These are phyloP conservation scores for Lacerta agilis DNA, from an alignment of 2,797 vertebrate genomes.

Conservation along the genomic window DNA sequence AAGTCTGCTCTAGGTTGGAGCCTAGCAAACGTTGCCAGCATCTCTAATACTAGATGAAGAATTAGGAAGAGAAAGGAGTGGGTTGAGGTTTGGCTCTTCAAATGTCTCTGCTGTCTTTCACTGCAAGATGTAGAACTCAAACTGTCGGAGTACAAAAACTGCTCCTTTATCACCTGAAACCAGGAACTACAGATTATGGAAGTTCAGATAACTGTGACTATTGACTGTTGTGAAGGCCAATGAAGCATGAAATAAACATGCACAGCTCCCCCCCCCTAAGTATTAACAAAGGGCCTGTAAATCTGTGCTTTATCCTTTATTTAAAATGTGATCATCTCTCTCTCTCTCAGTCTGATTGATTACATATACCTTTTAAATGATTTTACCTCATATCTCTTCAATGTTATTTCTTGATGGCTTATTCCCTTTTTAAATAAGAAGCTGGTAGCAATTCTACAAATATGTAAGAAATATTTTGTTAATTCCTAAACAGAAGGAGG, in stretches of 20 bases:
- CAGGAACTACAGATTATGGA: no score
- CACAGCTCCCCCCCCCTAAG: not conserved
- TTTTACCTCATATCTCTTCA: not conserved
- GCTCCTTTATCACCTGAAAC: no score
- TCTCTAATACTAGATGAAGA: no score
- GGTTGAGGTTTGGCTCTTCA: no score
- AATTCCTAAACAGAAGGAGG: not conserved
- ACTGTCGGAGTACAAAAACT: no score
- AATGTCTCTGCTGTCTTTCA: no score
- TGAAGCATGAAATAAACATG: not conserved
- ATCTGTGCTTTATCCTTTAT: not conserved
- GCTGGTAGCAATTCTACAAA: no score
- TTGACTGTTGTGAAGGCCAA: not conserved
- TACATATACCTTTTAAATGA: not conserved
- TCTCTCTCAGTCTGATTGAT: not conserved
- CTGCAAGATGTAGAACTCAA: no score
- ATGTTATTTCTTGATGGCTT: not conserved
- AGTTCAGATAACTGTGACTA: no score
- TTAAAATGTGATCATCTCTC: not conserved
- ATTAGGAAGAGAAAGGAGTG: no score
- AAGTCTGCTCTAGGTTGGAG: no score
- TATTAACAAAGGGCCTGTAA: not conserved
- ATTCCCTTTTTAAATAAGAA: not conserved
- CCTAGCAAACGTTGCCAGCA: no score
- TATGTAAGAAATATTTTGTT: not conserved